Percentiles rank a stretch among this genome's conserved stretches.
phyloP scores from a whole-genome alignment of 1,140 invertebrate genomes.

The Diabrotica virgifera region DNA sequence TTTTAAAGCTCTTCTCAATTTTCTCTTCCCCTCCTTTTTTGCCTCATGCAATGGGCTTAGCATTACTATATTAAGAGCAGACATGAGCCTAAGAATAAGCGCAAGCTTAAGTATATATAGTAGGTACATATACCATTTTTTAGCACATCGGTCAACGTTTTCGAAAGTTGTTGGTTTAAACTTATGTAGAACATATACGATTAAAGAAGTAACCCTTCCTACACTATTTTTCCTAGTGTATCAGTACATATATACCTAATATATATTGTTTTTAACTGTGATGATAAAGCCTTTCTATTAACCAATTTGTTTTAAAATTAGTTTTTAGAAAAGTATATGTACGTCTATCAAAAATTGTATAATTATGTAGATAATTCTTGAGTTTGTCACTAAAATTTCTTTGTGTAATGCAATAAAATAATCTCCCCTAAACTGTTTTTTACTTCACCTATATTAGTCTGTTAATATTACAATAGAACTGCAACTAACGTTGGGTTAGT shows the following conservation, averaged over 20 bases:
- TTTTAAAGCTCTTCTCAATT: no score
- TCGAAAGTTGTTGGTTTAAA: no score
- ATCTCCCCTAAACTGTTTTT: neutral
- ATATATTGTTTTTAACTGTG: constrained; percentile 28
- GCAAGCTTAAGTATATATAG: no score
- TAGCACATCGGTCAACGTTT: no score
- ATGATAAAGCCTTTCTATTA: constrained; percentile 27
- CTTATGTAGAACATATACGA: no score
- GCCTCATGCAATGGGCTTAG: no score
- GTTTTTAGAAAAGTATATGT: constrained; percentile 19
- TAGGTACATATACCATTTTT: no score
- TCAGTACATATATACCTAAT: constrained; percentile 15
- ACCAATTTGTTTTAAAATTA: constrained; percentile 19
- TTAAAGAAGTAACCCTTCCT: constrained; percentile 13
- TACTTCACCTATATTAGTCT: neutral
- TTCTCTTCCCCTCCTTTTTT: no score
- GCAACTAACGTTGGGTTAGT: no score
- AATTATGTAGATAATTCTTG: constrained; percentile 24
- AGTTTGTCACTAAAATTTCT: constrained; percentile 30
- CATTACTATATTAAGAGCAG: no score
- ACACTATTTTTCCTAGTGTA: constrained; percentile 13
- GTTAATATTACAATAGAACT: no score
- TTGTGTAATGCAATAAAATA: constrained; percentile 32
- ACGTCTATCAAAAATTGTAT: constrained; percentile 18
- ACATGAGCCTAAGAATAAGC: no score